These are phyloP conservation scores for Villa cingulata DNA, from an alignment of 2,888 invertebrate species.

Conservation along the genomic window DNA sequence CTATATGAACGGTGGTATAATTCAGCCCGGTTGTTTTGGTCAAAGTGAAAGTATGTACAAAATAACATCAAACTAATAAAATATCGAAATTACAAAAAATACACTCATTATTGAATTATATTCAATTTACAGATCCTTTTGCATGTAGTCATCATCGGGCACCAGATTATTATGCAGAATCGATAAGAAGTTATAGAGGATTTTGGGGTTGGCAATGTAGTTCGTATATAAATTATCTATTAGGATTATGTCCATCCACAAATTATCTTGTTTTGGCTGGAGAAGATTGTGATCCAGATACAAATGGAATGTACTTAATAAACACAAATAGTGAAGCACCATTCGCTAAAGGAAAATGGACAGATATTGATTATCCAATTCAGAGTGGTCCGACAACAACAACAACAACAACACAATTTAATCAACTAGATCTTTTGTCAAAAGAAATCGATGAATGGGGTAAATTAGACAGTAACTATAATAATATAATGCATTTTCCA, in stretches of 20 bases:
- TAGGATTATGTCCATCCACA: slow-evolving; percentile 44
- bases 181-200: slow-evolving; percentile 44
- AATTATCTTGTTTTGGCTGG: slow-evolving; percentile 38
- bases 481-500: slow-evolving; percentile 22
- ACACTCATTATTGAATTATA: not conserved
- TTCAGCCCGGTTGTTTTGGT: slow-evolving; percentile 52
- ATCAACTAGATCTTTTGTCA: slow-evolving; percentile 21
- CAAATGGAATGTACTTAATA: slow-evolving; percentile 42
- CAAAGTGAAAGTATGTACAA: slow-evolving; percentile 30
- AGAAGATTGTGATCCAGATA: slow-evolving; percentile 32
- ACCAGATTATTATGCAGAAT: slow-evolving; percentile 49
- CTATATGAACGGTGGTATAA: slow-evolving; percentile 55
- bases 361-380: slow-evolving; percentile 19
- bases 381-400: not conserved
- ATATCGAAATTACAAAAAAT: no score
- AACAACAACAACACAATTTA: slow-evolving; percentile 3
- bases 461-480: slow-evolving; percentile 29
- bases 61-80: not conserved
- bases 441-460: slow-evolving; percentile 32
- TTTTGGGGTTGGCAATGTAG: slow-evolving; percentile 55
- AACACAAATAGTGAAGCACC: slow-evolving; percentile 42
- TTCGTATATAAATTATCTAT: slow-evolving; percentile 42
- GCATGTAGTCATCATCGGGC: slow-evolving; percentile 52
- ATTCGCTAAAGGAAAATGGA: slow-evolving; percentile 46
- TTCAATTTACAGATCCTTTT: slow-evolving; percentile 38